Base-by-base conservation (phyloP, 1,140 invertebrate genomes). In the Branchinecta lynchi region DNA sequence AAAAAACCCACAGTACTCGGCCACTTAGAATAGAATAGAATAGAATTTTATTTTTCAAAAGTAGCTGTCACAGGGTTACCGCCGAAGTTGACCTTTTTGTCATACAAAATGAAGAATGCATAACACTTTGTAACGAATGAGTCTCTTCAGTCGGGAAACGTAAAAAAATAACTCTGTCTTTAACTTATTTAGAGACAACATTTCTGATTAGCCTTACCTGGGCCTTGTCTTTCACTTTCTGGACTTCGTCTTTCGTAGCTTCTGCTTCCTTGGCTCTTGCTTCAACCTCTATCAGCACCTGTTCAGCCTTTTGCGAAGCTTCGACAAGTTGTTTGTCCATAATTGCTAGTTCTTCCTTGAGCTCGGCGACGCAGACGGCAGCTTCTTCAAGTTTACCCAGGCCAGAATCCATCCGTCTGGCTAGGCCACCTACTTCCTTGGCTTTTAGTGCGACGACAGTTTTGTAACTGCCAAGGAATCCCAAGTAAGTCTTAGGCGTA, bases 401-500 rank as follows among this genome's bases (percentile, higher is more conserved):
- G 72, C 94, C 93, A 66, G 89, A 93, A 76, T 96, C 93, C 92
- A 98, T 97, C 76, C 93, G 83, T 71, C 87, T 80, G 43, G 92
- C 91, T 45, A 93, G 87, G 75, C 95, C 90, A 6, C 88, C 89
- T 60, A 97, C 82, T 79, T 96, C 92, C 75, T 87, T 85, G 86
- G 80, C 95, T 94, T 78, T 87, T 83, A 71, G 86, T 84, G 66
- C 70, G 77, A 98, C 97, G 72, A 97, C 91, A 68, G 87, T 89
- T 81, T 96, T 97, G 77, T 97, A 98, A 32, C 92, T 92, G 68
- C 87, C 88, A 70, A 98, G 90, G 78, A 98, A 97, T 75, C 93
- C 96, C 15, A 98, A 79, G 78, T 96, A 98, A 0, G 94, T 97
- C 80, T 97, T 97, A 8, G 94, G 94, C 20, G 95, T 98, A 7